These are phyloP conservation scores for Leucophenga maculata DNA, from an alignment of 2,888 invertebrate genomes.

Conservation along the genomic window DNA sequence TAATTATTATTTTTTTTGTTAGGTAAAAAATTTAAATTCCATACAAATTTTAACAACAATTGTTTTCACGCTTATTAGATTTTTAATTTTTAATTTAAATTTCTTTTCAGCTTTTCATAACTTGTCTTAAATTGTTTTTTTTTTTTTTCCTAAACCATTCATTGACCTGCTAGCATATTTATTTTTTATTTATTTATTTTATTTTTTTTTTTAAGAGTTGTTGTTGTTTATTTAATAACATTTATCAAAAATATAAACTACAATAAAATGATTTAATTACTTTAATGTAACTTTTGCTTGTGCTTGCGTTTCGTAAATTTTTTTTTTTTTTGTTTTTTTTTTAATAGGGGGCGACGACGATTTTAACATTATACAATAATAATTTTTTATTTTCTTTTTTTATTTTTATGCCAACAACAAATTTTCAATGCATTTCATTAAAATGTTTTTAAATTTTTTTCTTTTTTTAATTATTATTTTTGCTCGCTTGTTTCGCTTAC, in stretches of 20 bases:
- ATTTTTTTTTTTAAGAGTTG: constrained; percentile 38
- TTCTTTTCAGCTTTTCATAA: not conserved
- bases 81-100: not conserved
- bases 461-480: constrained; percentile 13
- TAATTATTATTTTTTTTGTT: constrained; percentile 41
- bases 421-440: constrained; percentile 20
- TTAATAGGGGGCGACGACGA: not conserved
- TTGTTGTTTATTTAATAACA: constrained; percentile 59
- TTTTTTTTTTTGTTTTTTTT: constrained; percentile 31
- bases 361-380: constrained; percentile 2
- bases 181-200: constrained; percentile 35
- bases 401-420: constrained; percentile 27
- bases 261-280: constrained; percentile 46
- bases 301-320: constrained; percentile 34
- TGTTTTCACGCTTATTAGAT: constrained; percentile 19
- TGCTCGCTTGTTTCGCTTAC: not conserved
- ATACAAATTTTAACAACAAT: constrained; percentile 57
- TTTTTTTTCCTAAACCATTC: constrained; percentile 31
- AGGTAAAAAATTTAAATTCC: constrained; percentile 54
- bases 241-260: constrained; percentile 70
- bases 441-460: too few relatives aligned
- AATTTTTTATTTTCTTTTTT: constrained; percentile 22
- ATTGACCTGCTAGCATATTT: constrained; percentile 15
- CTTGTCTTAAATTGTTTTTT: not conserved
- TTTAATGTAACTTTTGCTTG: constrained; percentile 30